Percentiles rank a stretch among this genome's conserved stretches.
Conservation (phyloP, 2,113 vertebrate genomes). For the Rhinolophus ferrumequinum region DNA sequence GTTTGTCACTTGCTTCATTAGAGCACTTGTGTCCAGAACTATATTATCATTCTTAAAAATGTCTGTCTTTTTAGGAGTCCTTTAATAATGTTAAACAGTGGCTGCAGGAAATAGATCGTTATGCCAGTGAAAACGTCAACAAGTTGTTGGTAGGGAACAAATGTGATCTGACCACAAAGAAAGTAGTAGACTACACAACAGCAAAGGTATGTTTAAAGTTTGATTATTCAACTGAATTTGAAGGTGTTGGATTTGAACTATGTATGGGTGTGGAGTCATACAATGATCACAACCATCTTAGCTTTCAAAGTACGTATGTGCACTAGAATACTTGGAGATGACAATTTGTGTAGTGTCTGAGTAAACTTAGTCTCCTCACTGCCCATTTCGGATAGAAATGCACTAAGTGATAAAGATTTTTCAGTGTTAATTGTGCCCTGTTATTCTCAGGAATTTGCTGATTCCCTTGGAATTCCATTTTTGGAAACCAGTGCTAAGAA, state of each 20-base stretch:
- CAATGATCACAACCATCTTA: not conserved
- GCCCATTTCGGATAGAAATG: conserved; percentile 15
- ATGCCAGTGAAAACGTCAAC: conserved; percentile 99
- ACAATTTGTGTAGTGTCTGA: not conserved
- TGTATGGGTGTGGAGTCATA: not conserved
- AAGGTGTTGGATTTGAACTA: conserved; percentile 22
- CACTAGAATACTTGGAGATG: not conserved
- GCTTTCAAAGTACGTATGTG: not conserved
- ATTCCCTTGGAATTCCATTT: conserved; percentile 97
- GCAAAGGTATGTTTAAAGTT: conserved; percentile 90
- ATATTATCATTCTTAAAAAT: conserved; percentile 47
- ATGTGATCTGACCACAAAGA: conserved; percentile 97
- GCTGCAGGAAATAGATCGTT: conserved; percentile 99
- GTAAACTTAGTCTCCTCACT: not conserved
- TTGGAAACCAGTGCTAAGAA: conserved; percentile 99
- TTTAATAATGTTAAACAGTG: conserved; percentile 99
- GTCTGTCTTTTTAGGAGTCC: conserved; percentile 89
- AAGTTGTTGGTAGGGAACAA: conserved; percentile 99
- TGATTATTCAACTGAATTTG: conserved; percentile 21
- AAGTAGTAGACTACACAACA: conserved; percentile 98
- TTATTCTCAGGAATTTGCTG: conserved; percentile 93
- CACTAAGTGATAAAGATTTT: not conserved
- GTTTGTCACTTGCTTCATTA: conserved; percentile 16
- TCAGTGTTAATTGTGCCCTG: conserved; percentile 40
- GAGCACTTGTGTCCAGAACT: not conserved